Base-by-base conservation (phyloP, 1,140 invertebrate genomes). In the Adelges cooleyi region DNA sequence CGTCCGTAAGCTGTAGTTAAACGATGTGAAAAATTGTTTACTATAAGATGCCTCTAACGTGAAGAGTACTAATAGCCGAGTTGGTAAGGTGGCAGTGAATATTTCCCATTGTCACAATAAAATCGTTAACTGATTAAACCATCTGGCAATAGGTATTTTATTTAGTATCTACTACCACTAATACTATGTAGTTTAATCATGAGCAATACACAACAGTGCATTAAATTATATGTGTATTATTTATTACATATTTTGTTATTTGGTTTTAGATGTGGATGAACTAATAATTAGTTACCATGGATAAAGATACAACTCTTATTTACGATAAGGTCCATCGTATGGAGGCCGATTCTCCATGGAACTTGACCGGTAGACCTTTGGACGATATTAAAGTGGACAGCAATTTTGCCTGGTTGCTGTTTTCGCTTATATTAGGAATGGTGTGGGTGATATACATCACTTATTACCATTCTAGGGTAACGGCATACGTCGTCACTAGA, bases 371-470 rank as follows among this genome's bases (percentile, higher is more conserved):
- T n/a, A 77, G 81, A 68, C 80, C 82, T 68, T 76, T 86, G 65
- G 80, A 84, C 67, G 82, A 89, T 71, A 79, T 89, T 70, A 84
- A 84, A 73, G 86, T 89, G 80, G 42, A 62, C 29, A 62, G 85
- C 69, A 89, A 87, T 73, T 90, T 92, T 76, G 81, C 84, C 71
- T 86, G 81, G 78, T 78, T 94, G 67, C 80, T 94, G 13, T 84
- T 86, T 70, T 91, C 89, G 42, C 79, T 94, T 18, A 79, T 87
- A 59, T 84, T 84, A 65, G 86, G 86, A 15, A 86, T 92, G 70
- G 79, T 81, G 25, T 97, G 93, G 93, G 84, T 94, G 33, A 86
- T 93, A 68, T 97, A 96, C 77, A 89, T 95, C 70, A 88, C 90
- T 11, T 96, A 93, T 77, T 97, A 96, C 77, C 95, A 95, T 76